These are phyloP conservation scores for Brachyptera risi DNA, from an alignment of 2,888 invertebrate species.

Conservation along the genomic window DNA sequence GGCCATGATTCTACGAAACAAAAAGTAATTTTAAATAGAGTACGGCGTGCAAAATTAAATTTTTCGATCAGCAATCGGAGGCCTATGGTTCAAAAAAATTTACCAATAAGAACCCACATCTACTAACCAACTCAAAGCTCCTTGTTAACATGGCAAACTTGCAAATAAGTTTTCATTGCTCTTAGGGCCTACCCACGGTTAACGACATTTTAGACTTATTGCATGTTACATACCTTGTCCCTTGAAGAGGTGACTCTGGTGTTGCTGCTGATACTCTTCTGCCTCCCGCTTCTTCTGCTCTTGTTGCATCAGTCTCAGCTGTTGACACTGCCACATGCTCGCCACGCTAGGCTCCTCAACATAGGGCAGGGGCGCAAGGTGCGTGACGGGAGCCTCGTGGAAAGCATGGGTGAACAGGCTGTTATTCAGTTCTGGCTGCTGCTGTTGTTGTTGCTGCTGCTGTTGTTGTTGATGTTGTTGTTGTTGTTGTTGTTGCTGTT, in stretches of 20 bases:
- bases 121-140: too few species aligned
- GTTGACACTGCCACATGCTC: background rate
- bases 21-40: background rate
- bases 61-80: too few species aligned
- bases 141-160: too few species aligned
- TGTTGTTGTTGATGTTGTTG: too few species aligned
- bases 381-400: background rate
- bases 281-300: constrained; percentile 14
- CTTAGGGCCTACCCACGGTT: too few species aligned
- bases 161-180: too few species aligned
- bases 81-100: too few species aligned
- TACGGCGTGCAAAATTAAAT: too few species aligned
- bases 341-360: too few species aligned
- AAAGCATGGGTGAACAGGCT: constrained; percentile 27
- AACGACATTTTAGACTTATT: too few species aligned
- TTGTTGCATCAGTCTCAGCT: constrained; percentile 3
- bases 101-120: too few species aligned
- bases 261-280: constrained; percentile 16
- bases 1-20: background rate
- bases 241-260: constrained; percentile 19
- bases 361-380: background rate
- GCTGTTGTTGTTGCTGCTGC: constrained; percentile 22
- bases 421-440: constrained; percentile 26
- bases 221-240: constrained; percentile 23
- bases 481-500: constrained; percentile 27